Conservation (phyloP, 2,113 vertebrate genomes). For the Lepus timidus region DNA sequence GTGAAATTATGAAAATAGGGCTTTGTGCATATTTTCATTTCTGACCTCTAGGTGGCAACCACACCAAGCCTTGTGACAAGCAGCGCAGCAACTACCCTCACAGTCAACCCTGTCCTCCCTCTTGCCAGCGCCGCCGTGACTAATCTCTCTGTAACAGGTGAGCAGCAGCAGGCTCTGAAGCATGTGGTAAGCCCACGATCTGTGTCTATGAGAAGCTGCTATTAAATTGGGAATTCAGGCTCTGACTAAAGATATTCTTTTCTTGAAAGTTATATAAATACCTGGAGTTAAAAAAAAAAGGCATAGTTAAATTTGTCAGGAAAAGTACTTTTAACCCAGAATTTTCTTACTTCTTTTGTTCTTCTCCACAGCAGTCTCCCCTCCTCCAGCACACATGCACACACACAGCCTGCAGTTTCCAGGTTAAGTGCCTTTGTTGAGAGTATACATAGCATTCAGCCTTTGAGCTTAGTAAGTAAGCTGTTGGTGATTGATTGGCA, state of each 20-base stretch:
- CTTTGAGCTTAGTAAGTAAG: background rate
- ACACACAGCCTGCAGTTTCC: background rate
- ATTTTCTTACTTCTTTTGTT: background rate
- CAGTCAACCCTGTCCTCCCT: slow-evolving; percentile 97
- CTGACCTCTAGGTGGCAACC: slow-evolving; percentile 94
- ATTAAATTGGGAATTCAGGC: background rate
- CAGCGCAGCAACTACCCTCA: slow-evolving; percentile 96
- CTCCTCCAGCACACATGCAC: background rate
- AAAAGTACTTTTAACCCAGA: background rate
- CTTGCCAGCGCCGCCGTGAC: slow-evolving; percentile 95
- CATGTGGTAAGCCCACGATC: background rate
- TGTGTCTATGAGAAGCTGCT: background rate
- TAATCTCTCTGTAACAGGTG: slow-evolving; percentile 94
- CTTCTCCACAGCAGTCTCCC: background rate
- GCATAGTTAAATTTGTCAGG: slow-evolving; percentile 11
- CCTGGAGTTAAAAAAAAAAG: background rate
- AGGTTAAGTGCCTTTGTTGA: background rate
- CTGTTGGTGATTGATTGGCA: background rate
- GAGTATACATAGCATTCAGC: background rate
- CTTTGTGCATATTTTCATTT: slow-evolving; percentile 65
- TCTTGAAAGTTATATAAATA: background rate
- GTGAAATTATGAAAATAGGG: too few species aligned
- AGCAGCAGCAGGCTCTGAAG: background rate
- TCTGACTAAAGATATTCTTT: background rate
- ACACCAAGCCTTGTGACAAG: slow-evolving; percentile 99